Percentiles rank a stretch among this genome's conserved stretches.
Evolutionary conservation across 2,113 vertebrate genomes (phyloP).

Genomic region (Anolis sagrei): DNA sequence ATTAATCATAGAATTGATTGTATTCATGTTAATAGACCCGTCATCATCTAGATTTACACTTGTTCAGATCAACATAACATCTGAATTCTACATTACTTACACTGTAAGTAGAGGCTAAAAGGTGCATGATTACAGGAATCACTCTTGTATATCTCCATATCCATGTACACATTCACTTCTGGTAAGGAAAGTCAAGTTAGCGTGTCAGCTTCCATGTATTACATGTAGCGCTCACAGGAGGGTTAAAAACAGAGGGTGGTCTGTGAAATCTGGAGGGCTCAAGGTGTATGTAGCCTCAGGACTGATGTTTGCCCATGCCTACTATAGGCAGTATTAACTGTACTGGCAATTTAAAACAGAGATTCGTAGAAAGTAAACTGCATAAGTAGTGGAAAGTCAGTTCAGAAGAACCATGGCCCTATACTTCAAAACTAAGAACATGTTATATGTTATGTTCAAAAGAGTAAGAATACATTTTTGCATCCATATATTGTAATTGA

Average conservation of each 20-base stretch:
- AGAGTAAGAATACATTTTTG: not conserved
- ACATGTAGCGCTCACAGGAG: too few species aligned
- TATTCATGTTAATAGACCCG: not conserved
- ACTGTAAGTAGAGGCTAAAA: not conserved
- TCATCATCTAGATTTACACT: not conserved
- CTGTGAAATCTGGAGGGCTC: not conserved
- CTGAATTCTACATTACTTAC: not conserved
- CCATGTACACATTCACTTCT: too few species aligned
- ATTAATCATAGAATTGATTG: not conserved
- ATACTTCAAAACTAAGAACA: not conserved
- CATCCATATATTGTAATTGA: not conserved
- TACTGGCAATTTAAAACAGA: not conserved
- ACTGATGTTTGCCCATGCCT: not conserved
- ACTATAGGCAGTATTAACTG: not conserved
- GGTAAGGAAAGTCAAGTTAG: too few species aligned
- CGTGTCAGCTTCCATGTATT: too few species aligned
- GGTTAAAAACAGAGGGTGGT: too few species aligned
- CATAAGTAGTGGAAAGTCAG: not conserved
- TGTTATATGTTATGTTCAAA: not conserved
- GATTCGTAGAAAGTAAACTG: not conserved
- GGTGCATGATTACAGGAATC: not conserved
- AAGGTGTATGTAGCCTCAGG: not conserved
- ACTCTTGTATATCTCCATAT: too few species aligned
- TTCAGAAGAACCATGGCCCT: too few species aligned
- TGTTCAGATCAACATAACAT: not conserved